Conservation (phyloP, 2,113 vertebrate species). For the Bubo bubo region DNA sequence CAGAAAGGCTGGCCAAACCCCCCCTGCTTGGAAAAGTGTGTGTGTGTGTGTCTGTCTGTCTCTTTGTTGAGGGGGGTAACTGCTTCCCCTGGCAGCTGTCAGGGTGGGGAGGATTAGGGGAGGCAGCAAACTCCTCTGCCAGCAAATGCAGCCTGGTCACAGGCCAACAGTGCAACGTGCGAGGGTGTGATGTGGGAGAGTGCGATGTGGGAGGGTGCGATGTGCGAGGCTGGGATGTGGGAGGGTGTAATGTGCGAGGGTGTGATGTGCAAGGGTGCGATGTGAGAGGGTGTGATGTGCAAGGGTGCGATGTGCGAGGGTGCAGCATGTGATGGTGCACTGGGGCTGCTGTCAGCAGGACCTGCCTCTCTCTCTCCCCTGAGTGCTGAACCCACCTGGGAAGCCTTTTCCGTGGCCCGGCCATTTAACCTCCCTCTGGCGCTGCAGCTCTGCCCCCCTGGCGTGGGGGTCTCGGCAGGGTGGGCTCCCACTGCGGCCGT, state of each 20-base stretch:
- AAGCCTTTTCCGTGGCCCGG: not conserved
- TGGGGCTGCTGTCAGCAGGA: not conserved
- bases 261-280: too few species aligned
- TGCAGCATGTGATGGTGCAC: not conserved
- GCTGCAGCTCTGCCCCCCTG: not conserved
- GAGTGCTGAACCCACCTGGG: not conserved
- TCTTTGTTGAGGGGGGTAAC: not conserved
- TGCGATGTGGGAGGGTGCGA: rapidly evolving
- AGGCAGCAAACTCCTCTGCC: too few species aligned
- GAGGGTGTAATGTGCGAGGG: rapidly evolving
- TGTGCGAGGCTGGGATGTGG: not conserved
- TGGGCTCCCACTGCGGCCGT: not conserved
- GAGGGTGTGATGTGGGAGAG: not conserved
- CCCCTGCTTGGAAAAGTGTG: not conserved
- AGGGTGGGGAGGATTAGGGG: not conserved
- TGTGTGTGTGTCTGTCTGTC: not conserved
- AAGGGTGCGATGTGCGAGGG: not conserved
- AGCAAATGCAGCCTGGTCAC: not conserved
- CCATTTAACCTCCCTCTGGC: not conserved
- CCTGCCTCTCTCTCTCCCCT: too few species aligned
- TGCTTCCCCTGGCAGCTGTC: not conserved
- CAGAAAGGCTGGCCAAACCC: not conserved
- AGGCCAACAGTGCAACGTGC: rapidly evolving
- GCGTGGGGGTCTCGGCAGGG: rapidly evolving
- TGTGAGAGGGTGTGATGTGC: rapidly evolving